Percentiles rank a stretch among this genome's conserved stretches.
Conservation (phyloP, 2,888 invertebrate species). For the Drosophila recens region DNA sequence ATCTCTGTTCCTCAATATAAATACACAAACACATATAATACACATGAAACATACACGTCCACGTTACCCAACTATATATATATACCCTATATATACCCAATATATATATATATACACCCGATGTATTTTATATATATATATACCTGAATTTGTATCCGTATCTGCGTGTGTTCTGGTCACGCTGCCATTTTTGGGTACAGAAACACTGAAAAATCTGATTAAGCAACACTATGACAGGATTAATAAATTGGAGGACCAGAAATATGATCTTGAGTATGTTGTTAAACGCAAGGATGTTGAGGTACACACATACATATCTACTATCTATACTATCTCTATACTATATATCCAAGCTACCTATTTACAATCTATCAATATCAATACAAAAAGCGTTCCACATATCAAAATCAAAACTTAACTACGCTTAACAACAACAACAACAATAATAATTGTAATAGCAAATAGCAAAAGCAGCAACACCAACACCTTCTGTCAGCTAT, state of each 20-base stretch:
- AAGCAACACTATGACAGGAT: conserved; percentile 96
- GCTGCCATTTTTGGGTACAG: conserved; percentile 86
- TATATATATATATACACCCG: conserved; percentile 2
- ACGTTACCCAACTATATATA: conserved; percentile 30
- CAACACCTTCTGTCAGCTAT: conserved; percentile 67
- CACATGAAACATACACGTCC: conserved; percentile 39
- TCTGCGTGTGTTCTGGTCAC: conserved; percentile 30
- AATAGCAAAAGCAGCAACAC: conserved; percentile 31
- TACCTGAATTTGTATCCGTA: conserved; percentile 10
- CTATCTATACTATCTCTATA: conserved; percentile 41
- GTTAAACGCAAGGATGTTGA: conserved; percentile 99
- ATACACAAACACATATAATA: conserved; percentile 33
- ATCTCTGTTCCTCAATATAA: conserved; percentile 36
- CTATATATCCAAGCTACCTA: conserved; percentile 21
- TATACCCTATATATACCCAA: conserved; percentile 1
- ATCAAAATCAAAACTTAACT: conserved; percentile 70
- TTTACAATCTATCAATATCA: conserved; percentile 41
- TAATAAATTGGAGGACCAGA: conserved; percentile 94
- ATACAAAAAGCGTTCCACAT: conserved; percentile 27
- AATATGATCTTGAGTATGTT: conserved; percentile 99
- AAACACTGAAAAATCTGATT: conserved; percentile 90
- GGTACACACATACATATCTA: conserved; percentile 88
- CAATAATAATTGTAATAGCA: conserved; percentile 48
- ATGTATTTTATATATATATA: neutral
- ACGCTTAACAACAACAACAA: conserved; percentile 54